Base-by-base conservation (phyloP, 2,888 invertebrate species). In the Sphaerophoria rueppellii region DNA sequence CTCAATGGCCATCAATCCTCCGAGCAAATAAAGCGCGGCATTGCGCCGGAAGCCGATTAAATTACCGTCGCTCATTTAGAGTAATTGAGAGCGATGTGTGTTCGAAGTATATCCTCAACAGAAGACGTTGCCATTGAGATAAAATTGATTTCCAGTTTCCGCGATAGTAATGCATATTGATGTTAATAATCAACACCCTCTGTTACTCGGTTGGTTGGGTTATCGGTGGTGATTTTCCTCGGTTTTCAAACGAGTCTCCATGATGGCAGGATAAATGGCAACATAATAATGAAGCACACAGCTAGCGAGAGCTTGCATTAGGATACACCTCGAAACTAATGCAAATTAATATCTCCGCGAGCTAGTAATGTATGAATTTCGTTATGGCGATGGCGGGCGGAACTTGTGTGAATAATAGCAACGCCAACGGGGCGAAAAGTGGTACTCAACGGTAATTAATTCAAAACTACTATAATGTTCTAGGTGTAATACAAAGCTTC, bases 391-490 rank as follows among this genome's bases (percentile, higher is more conserved):
- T 37, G 50, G 34, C 12, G 12, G 40, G 12, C 50, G 48, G 43
- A 70, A 72, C 46, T 7, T 7, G 9, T 6, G 14, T n/a, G n/a
- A n/a, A n/a, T n/a, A n/a, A n/a, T n/a, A n/a, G n/a, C n/a, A n/a
- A n/a, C n/a, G n/a, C n/a, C n/a, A n/a, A n/a, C n/a, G n/a, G n/a
- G n/a, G n/a, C 35, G 63, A 52, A 82, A 78, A 70, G 16, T 37
- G 78, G 79, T 79, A 74, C 74, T 58, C 34, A 58, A 65, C 58
- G 74, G 79, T 82, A 82, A 82, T 82, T 79, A 82, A 82, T 52
- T 63, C 48, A 60, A 82, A 82, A 79, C 57, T 82, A 74, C 78
- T 82, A 79, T 74, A 24, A 24, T 24, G 24, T 24, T 24, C 16
- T 40, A 24, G 6, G 3, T 54, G 11, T 32, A 11, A 32, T 32